These are phyloP conservation scores for Orussus abietinus DNA, from an alignment of 1,140 invertebrate species.

Conservation along the genomic window DNA sequence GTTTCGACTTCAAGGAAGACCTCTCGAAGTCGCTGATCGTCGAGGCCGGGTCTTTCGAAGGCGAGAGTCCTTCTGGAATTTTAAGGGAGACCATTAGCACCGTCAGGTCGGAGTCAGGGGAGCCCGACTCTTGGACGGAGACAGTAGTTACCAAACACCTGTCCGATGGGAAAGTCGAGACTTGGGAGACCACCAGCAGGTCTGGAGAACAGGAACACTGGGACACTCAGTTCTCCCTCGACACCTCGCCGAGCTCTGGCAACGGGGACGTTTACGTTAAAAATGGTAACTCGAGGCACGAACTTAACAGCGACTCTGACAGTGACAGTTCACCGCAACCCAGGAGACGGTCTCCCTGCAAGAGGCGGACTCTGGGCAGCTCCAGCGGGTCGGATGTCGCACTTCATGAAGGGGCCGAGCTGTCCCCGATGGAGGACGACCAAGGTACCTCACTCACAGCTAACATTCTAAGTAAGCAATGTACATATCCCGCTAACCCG, in stretches of 20 bases:
- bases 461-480: slow-evolving; percentile 54
- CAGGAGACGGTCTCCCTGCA: slow-evolving; percentile 41
- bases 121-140: slow-evolving; percentile 14
- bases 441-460: slow-evolving; percentile 52
- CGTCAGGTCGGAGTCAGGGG: slow-evolving; percentile 7
- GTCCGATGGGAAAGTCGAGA: slow-evolving; percentile 17
- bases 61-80: slow-evolving; percentile 22
- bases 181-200: slow-evolving; percentile 9
- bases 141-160: slow-evolving; percentile 17
- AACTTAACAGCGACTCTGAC: slow-evolving; percentile 45
- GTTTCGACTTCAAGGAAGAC: too few relatives aligned
- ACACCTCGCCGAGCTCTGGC: slow-evolving; percentile 44
- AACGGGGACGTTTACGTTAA: slow-evolving; percentile 37
- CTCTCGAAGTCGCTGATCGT: too few relatives aligned
- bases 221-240: slow-evolving; percentile 43
- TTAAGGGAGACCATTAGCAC: slow-evolving; percentile 18
- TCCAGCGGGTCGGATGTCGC: slow-evolving; percentile 63
- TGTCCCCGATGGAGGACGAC: slow-evolving; percentile 54
- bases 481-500: slow-evolving; percentile 46
- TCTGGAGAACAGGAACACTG: slow-evolving; percentile 31
- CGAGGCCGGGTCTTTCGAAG: too few relatives aligned
- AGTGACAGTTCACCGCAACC: slow-evolving; percentile 41
- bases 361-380: slow-evolving; percentile 56
- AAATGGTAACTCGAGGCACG: slow-evolving; percentile 35
- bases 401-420: slow-evolving; percentile 58